Conservation (phyloP, 2,888 invertebrate genomes). For the Eutolmus rufibarbis region DNA sequence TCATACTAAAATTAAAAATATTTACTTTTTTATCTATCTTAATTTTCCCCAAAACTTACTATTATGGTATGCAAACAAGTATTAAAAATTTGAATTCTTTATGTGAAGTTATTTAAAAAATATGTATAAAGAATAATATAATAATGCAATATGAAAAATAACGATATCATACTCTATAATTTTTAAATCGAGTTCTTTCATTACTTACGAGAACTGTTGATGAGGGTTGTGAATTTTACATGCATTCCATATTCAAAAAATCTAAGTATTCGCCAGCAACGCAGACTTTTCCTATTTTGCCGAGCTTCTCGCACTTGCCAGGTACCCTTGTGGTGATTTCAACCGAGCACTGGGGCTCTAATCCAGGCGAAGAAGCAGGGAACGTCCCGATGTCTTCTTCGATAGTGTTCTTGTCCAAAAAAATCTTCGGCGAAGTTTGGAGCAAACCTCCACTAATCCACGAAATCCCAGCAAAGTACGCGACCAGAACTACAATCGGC, state of each 20-base stretch:
- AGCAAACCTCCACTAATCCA: neutral
- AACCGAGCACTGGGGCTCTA: slow-evolving; percentile 53
- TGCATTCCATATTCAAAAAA: slow-evolving; percentile 53
- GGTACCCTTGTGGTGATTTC: slow-evolving; percentile 57
- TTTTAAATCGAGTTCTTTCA: neutral
- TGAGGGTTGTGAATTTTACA: slow-evolving; percentile 45
- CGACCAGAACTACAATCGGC: neutral
- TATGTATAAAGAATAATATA: no score
- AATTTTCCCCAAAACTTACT: no score
- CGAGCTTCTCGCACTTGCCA: slow-evolving; percentile 57
- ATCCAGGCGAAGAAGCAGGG: neutral
- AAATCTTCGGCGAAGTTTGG: neutral
- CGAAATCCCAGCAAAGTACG: neutral
- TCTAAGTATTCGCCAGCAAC: slow-evolving; percentile 60
- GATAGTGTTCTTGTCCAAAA: neutral
- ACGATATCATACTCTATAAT: no score
- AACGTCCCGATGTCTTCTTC: neutral
- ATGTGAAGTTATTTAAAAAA: no score
- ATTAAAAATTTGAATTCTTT: no score
- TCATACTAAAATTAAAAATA: no score
- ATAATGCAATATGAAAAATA: no score
- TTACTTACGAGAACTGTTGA: neutral
- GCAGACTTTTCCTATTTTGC: slow-evolving; percentile 56
- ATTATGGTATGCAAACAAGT: no score
- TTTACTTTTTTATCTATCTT: no score